Conservation (phyloP, 2,113 vertebrate genomes). For the Lontra canadensis region DNA sequence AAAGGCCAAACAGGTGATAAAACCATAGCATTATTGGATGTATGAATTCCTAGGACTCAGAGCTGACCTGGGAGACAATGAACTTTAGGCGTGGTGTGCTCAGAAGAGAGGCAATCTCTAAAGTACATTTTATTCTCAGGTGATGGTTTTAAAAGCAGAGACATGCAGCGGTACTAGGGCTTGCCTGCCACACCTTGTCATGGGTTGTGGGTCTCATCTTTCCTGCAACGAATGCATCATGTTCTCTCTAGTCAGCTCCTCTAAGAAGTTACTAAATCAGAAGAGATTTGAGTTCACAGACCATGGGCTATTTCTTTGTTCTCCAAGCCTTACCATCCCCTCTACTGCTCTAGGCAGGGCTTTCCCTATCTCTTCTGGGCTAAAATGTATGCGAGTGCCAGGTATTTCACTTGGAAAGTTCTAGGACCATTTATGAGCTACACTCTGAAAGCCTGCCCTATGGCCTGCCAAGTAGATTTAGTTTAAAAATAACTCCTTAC, state of each 20-base stretch:
- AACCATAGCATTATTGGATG: not conserved
- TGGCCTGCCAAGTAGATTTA: conserved; percentile 59
- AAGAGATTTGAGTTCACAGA: not conserved
- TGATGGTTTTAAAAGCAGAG: not conserved
- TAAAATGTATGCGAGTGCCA: not conserved
- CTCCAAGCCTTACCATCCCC: not conserved
- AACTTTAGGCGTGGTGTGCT: not conserved
- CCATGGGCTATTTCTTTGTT: not conserved
- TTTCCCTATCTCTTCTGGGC: not conserved
- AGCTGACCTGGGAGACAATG: not conserved
- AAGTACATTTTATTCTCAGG: not conserved
- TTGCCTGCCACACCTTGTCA: rapidly evolving
- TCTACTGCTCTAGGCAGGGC: too few species aligned
- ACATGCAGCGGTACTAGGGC: rapidly evolving
- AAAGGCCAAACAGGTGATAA: not conserved
- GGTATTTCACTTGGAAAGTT: conserved; percentile 13
- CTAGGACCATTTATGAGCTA: conserved; percentile 20
- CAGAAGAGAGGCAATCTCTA: not conserved
- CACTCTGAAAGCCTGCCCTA: conserved; percentile 31
- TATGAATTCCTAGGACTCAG: not conserved
- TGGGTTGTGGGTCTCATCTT: not conserved
- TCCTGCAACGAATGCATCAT: not conserved
- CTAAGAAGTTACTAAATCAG: not conserved
- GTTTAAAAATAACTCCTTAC: conserved; percentile 66
- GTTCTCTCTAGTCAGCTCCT: not conserved